A percentile compares a stretch with the other conserved stretches of the same genome.
Conservation (phyloP, 2,797 vertebrate genomes). For the Acestrorhynchus altus region DNA sequence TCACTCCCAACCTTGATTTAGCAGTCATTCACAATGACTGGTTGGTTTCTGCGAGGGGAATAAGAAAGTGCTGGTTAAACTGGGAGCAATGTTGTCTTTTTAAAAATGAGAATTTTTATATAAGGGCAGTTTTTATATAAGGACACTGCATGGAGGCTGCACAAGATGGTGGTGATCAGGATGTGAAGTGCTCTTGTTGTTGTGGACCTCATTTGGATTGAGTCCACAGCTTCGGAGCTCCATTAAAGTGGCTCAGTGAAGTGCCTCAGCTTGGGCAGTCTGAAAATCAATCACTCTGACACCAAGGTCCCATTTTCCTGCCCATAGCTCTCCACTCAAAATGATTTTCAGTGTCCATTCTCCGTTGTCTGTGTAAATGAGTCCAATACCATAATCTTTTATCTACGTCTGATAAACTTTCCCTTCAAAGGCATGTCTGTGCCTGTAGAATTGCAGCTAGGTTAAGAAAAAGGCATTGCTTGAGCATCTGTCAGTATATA, state of each 20-base stretch:
- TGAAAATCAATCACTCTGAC: constrained; percentile 19
- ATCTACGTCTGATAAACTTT: neutral
- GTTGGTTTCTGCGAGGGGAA: constrained; percentile 7
- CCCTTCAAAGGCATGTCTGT: neutral
- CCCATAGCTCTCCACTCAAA: neutral
- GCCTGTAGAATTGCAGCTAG: neutral
- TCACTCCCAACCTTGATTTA: neutral
- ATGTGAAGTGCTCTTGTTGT: neutral
- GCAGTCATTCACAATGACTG: constrained; percentile 36
- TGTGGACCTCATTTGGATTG: neutral
- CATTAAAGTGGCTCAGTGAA: neutral
- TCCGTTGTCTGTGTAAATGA: constrained; percentile 6
- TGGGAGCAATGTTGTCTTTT: neutral
- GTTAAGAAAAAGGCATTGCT: neutral
- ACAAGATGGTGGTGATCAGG: neutral
- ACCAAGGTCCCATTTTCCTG: constrained; percentile 11
- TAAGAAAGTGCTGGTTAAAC: constrained; percentile 1
- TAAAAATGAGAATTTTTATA: no score
- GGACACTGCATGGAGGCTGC: neutral
- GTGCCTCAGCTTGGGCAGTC: neutral
- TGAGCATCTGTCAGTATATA: neutral
- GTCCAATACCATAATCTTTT: neutral
- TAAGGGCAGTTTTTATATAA: neutral
- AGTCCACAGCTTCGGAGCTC: neutral
- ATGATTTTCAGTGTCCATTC: neutral